A percentile compares a stretch with the other conserved stretches of the same genome.
Conservation (phyloP, 2,797 vertebrate genomes). For the Melanogrammus aeglefinus region DNA sequence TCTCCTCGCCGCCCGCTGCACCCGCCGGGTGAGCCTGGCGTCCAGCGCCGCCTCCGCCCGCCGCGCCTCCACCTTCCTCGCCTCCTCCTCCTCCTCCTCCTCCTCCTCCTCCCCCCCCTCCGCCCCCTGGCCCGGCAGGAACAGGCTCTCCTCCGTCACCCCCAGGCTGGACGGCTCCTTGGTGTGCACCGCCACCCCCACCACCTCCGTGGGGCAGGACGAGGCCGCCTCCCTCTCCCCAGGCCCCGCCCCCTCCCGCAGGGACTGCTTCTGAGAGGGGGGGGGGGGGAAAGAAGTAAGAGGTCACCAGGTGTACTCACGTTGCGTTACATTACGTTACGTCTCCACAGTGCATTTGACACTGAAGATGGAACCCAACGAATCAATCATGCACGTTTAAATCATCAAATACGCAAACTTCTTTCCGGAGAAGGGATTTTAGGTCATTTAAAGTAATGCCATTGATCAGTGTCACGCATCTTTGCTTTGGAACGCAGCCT, state of each 20-base stretch:
- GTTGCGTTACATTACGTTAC: too few species aligned
- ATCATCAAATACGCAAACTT: too few species aligned
- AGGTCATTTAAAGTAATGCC: neutral
- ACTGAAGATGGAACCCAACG: too few species aligned
- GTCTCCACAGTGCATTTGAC: too few species aligned
- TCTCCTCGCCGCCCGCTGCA: slow-evolving; percentile 93
- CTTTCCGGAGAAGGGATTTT: too few species aligned
- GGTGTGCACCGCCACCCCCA: slow-evolving; percentile 48
- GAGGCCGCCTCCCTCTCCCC: slow-evolving; percentile 42
- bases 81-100: slow-evolving; percentile 48
- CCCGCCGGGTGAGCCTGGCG: slow-evolving; percentile 89
- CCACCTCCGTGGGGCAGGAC: slow-evolving; percentile 61
- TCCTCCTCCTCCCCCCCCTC: slow-evolving; percentile 80
- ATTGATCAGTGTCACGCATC: neutral
- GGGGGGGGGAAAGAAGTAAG: too few species aligned
- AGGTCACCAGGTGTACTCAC: too few species aligned
- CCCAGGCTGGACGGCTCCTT: slow-evolving; percentile 65
- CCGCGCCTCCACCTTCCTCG: slow-evolving; percentile 64
- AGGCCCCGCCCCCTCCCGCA: neutral
- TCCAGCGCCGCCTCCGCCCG: slow-evolving; percentile 94
- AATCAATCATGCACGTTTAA: too few species aligned
- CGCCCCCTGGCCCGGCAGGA: slow-evolving; percentile 76
- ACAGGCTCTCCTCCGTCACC: slow-evolving; percentile 55
- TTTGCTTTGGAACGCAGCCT: too few species aligned
- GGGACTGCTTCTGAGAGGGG: slow-evolving; percentile 42